Base-by-base conservation (phyloP, 2,888 invertebrate genomes). In the Lasioglossum marginatum region DNA sequence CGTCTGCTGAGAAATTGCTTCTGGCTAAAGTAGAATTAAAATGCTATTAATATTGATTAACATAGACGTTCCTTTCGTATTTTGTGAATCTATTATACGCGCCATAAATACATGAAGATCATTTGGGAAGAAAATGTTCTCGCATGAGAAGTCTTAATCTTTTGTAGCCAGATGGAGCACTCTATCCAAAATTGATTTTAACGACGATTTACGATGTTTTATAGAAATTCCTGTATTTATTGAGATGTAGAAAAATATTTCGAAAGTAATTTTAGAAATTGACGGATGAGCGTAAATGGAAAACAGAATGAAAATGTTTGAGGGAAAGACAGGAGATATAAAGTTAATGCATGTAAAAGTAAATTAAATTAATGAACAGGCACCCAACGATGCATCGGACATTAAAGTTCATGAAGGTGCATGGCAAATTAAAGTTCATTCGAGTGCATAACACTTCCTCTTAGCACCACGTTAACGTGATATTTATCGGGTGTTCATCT, bases 401-500 rank as follows among this genome's bases (percentile, higher is more conserved):
- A 85, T 85, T 85, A 85, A 85, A 85, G 85, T 85, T 85, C 85
- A 79, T 79, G 80, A 83, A 84, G 84, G 80, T 81, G 81, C 77
- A 85, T 86, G 77, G 79, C 70, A 83, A 80, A 84, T 84, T 74
- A 84, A 82, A 87, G 81, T 86, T 86, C 79, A 82, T 87, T 76
- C 82, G 86, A 85, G 78, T 81, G 86, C 83, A 85, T 85, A 85
- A 85, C 85, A 79, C 86, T 86, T 82, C 86, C 85, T 82, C 85
- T 85, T 87, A 79, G 85, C 82, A 81, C 78, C 71, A 34, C 82
- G 81, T 89, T 82, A 72, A 66, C 83, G 86, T 78, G 83, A 92
- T 93, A 93, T 93, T 93, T 92, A 93, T 93, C 93, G 91, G 90
- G 82, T 92, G 92, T 91, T 91, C 92, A 93, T 92, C 93, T 92